These are phyloP conservation scores for Habrosyne pyritoides DNA, from an alignment of 2,888 invertebrate species.

Conservation along the genomic window DNA sequence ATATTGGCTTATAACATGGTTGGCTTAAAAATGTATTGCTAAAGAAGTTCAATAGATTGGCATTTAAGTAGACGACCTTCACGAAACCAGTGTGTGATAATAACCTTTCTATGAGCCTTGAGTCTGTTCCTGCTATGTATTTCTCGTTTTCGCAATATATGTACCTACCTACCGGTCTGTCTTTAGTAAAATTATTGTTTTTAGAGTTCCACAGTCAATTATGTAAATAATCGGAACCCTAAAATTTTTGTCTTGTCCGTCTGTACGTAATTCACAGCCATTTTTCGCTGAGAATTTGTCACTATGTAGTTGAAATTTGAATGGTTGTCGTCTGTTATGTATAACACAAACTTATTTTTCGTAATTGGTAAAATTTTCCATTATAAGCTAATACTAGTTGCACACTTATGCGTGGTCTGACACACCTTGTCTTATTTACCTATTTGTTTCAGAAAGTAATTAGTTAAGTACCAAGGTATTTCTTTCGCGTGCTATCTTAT, in stretches of 20 bases:
- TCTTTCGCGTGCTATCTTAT: not conserved
- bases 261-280: no score
- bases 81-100: slow-evolving; percentile 46
- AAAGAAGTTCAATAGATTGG: slow-evolving; percentile 41
- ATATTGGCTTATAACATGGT: not conserved
- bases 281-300: no score
- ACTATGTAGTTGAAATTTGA: no score
- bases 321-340: no score
- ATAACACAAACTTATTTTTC: no score
- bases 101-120: slow-evolving; percentile 52
- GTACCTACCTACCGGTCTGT: not conserved
- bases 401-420: no score
- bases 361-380: no score
- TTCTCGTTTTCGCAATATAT: slow-evolving; percentile 15
- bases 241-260: no score
- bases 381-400: no score
- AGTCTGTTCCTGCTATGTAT: slow-evolving; percentile 49
- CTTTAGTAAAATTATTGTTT: not conserved
- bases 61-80: slow-evolving; percentile 57
- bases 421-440: no score
- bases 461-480: not conserved
- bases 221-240: no score
- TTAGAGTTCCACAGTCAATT: no score
- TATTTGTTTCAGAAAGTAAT: not conserved
- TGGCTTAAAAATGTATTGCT: slow-evolving; percentile 21